Evolutionary conservation across 2,888 invertebrate genomes (phyloP).

Genomic region (Trichogramma dendrolimi): DNA sequence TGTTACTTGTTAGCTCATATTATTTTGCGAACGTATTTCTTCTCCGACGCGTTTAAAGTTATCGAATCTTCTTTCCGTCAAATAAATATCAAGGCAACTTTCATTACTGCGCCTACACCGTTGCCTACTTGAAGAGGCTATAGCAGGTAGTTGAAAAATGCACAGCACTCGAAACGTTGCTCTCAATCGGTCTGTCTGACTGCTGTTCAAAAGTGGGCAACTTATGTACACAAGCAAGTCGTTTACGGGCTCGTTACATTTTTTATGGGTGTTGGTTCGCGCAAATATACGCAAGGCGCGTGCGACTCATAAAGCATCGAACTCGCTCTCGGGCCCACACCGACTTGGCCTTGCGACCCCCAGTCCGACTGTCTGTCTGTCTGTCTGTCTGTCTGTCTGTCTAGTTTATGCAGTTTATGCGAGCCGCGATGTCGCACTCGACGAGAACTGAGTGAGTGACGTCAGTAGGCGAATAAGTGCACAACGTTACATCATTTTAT

Average conservation of each 20-base stretch:
- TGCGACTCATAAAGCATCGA: constrained; percentile 47
- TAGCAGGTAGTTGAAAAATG: too few relatives aligned
- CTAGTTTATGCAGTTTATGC: background rate
- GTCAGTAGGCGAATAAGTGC: constrained; percentile 40
- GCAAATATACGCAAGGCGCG: constrained; percentile 29
- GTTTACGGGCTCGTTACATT: constrained; percentile 54
- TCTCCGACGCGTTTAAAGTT: too few relatives aligned
- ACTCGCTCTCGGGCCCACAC: constrained; percentile 16
- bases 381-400: constrained; percentile 11
- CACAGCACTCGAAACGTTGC: too few relatives aligned
- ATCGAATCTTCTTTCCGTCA: too few relatives aligned
- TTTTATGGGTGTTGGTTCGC: constrained; percentile 44
- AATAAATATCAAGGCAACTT: too few relatives aligned
- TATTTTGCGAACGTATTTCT: too few relatives aligned
- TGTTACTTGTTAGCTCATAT: too few relatives aligned
- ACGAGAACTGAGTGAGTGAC: constrained; percentile 33
- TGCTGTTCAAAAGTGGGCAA: constrained; percentile 42
- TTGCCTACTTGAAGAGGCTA: too few relatives aligned
- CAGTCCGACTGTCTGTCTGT: constrained; percentile 41
- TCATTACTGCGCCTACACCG: too few relatives aligned
- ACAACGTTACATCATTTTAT: constrained; percentile 51
- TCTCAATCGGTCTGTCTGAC: too few relatives aligned
- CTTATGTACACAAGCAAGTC: constrained; percentile 46
- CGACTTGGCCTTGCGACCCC: constrained; percentile 31
- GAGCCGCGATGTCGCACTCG: background rate